phyloP scores from a whole-genome alignment of 2,888 invertebrate genomes.

The Oeneis ivallda region DNA sequence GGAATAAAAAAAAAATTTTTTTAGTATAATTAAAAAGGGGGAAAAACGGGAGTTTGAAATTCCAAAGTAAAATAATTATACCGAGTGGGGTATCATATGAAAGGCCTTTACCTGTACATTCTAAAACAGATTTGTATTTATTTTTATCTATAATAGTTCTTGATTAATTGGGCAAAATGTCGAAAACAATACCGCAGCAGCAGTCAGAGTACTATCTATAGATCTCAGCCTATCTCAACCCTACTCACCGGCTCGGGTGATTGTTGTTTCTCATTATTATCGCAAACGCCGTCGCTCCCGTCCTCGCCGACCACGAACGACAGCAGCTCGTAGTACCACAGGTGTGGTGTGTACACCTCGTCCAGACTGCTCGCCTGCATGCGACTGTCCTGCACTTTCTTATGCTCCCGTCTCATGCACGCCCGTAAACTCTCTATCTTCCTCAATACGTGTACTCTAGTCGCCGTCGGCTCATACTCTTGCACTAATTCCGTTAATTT shows the following conservation, averaged over 20 bases:
- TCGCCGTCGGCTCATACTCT: constrained; percentile 62
- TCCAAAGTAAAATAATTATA: too few species aligned
- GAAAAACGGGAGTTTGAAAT: too few species aligned
- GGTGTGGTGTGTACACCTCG: constrained; percentile 59
- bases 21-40: too few species aligned
- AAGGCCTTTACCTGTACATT: too few species aligned
- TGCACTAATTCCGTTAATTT: constrained; percentile 64
- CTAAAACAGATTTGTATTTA: too few species aligned
- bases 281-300: constrained; percentile 26
- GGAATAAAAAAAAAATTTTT: too few species aligned
- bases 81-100: too few species aligned
- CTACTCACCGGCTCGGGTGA: constrained; percentile 29
- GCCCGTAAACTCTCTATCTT: constrained; percentile 74
- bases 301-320: constrained; percentile 60
- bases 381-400: constrained; percentile 58
- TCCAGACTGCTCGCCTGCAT: constrained; percentile 47
- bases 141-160: too few species aligned
- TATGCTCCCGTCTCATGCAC: constrained; percentile 66
- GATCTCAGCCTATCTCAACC: too few species aligned
- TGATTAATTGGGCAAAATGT: too few species aligned
- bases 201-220: too few species aligned
- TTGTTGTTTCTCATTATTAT: constrained; percentile 38
- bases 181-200: too few species aligned
- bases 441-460: constrained; percentile 66
- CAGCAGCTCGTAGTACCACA: constrained; percentile 64